Base-by-base conservation (phyloP, 2,113 vertebrate species). In the Silurus meridionalis region DNA sequence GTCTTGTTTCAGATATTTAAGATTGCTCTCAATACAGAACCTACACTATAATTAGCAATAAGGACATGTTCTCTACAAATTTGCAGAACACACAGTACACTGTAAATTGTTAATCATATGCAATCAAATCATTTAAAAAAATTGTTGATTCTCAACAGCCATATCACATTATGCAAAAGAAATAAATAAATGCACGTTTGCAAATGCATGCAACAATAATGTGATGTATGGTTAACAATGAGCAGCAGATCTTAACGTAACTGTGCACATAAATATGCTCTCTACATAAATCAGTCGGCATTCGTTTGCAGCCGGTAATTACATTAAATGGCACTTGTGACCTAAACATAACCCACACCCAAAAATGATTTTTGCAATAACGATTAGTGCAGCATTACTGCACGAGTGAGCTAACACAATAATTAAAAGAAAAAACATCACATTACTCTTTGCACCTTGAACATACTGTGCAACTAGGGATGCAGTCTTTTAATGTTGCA, bases 211-310 rank as follows among this genome's bases (percentile, higher is more conserved):
- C 25, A 60, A 28, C 19, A 21, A 19, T 52, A 74, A 23, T 74
- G 2, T 37, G 71, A 74, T 74, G 4, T 11, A 50, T 3, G 9
- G 71, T 11, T 10, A 9, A 50, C 11, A 37, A 72, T n/a, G 63
- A 64, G 7, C 78, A 71, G 57, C 46, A 63, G 3, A 71, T 21
- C 55, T 52, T 21, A 60, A 69, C 23, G 61, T 37, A 67, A 85
- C 74, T 61, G 52, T 71, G 19, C 58, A 61, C 8, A 53, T 84
- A 84, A 84, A 84, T 64, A 61, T 52, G 57, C n/a, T 21, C n/a
- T 52, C 72, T 53, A 48, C 52, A 64, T 53, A 72, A 52, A 77
- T 78, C 23, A 10, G 21, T 6, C 46, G 48, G 15, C 17, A 11
- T 81, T 80, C 21, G 46, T 69, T 72, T 71, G 25, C 21, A 72